Evolutionary conservation across 2,113 vertebrate species (phyloP), one percentile per base, ranked within the genome.

Genomic region (Triplophysa tibetana): DNA sequence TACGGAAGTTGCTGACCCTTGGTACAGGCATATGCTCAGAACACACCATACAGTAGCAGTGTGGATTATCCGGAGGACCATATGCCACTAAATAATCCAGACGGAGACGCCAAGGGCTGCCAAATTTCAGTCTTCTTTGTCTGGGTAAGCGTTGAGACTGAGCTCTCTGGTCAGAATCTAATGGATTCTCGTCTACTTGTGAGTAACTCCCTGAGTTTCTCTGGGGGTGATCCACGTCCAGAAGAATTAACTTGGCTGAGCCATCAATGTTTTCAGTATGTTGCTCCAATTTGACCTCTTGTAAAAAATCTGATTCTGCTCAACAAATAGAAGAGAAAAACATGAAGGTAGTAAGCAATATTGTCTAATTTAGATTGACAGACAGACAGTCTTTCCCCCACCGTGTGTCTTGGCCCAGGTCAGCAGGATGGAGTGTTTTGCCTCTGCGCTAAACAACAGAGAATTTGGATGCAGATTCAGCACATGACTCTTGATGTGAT

Each of bases 1-100:
- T 90, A 70, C 95, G 91, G 89, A 97, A 94, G 86, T 93, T 91
- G 89, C 93, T 94, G 64, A 94, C 94, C 88, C 94, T 93, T 83
- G 92, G 92, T 78, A 93, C 91, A 4, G 91, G 89, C 86, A 96
- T 88, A 8, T 92, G 87, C 83, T 93, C 93, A 70, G 95, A 95
- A 70, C 96, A 97, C 80, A 94, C 95, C 95, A 96, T 93, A 88
- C 95, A 96, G 88, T 92, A 94, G 10, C 92, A 91, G n/a, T 93
- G 93, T 16, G 90, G 92, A 63, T 70, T 85, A 24, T 91, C 91
- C 81, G 89, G 88, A 12, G 94, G 94, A 58, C 93, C 94, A 50
- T 94, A 92, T 54, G 95, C 94, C 90, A 97, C 90, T 81, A 97
- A 88, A 89, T 95, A 96, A 88, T 97, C 95, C 12, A 95, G 92